Evolutionary conservation across 1,140 invertebrate species (phyloP).

Genomic region (Lepidurus packardi): DNA sequence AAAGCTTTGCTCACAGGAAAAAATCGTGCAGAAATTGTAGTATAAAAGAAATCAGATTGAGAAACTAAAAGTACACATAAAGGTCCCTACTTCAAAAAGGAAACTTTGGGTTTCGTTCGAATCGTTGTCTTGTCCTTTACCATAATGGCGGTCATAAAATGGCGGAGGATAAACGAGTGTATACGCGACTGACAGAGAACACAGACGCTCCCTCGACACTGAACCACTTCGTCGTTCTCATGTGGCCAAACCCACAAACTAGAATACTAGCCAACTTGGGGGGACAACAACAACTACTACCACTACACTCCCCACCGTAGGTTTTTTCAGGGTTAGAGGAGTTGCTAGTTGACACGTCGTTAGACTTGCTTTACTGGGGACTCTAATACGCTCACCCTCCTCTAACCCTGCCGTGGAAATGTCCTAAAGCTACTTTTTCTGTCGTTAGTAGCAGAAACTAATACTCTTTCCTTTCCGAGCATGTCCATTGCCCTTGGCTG

Average conservation of each 20-base stretch:
- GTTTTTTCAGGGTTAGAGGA: too few relatives aligned
- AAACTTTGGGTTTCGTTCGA: background rate
- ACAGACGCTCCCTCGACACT: background rate
- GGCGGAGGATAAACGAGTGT: background rate
- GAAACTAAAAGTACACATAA: too few relatives aligned
- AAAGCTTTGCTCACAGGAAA: background rate
- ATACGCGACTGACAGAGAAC: background rate
- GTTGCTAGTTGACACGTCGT: background rate
- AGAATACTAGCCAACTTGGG: background rate
- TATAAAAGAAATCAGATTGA: too few relatives aligned
- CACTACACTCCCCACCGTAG: too few relatives aligned
- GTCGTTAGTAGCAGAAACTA: conserved; percentile 6
- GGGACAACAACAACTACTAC: too few relatives aligned
- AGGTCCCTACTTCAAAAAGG: too few relatives aligned
- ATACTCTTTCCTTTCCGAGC: background rate
- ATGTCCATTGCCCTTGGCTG: background rate
- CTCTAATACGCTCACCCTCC: background rate
- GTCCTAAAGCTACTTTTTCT: background rate
- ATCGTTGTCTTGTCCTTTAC: background rate
- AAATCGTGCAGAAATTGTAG: too few relatives aligned
- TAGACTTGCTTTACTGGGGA: background rate
- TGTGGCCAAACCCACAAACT: background rate
- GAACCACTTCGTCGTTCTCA: background rate
- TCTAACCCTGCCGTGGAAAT: background rate
- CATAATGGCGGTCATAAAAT: background rate